Evolutionary conservation across 2,797 vertebrate species (phyloP).

Genomic region (Myotis planiceps): DNA sequence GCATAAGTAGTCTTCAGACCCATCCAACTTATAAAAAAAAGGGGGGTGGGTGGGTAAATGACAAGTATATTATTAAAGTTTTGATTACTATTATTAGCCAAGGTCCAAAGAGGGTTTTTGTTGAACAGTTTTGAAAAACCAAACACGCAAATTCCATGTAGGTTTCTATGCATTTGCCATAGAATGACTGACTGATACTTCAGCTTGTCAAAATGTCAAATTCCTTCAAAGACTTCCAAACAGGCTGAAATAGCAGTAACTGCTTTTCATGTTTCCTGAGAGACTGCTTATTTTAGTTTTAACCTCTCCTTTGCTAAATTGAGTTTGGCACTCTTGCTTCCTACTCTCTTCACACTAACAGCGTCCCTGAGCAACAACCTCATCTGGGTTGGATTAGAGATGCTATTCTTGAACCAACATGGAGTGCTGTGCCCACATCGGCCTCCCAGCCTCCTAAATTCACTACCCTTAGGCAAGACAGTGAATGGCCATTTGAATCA

Average conservation of each 20-base stretch:
- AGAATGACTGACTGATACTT: conserved; percentile 63
- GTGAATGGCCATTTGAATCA: neutral
- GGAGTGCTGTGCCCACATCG: neutral
- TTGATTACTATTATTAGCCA: conserved; percentile 64
- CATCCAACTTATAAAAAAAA: conserved; percentile 37
- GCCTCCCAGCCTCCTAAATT: neutral
- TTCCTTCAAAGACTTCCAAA: conserved; percentile 58
- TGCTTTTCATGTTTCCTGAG: conserved; percentile 38
- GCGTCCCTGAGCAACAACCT: neutral
- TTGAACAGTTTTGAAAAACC: conserved; percentile 44
- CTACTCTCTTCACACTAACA: neutral
- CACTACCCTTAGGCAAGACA: neutral
- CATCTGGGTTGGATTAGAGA: neutral
- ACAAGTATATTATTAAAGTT: conserved; percentile 64
- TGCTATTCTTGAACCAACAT: neutral
- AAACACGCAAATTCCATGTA: conserved; percentile 22
- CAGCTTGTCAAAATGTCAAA: conserved; percentile 63
- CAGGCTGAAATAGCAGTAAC: neutral
- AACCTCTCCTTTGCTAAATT: conserved; percentile 56
- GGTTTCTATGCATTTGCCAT: conserved; percentile 26
- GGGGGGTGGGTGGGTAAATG: neutral
- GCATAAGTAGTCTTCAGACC: neutral
- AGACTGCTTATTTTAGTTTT: conserved; percentile 53
- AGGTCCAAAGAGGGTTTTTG: conserved; percentile 58
- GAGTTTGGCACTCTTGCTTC: neutral